These are phyloP conservation scores for Plusia festucae DNA, from an alignment of 2,888 invertebrate species.

Conservation along the genomic window DNA sequence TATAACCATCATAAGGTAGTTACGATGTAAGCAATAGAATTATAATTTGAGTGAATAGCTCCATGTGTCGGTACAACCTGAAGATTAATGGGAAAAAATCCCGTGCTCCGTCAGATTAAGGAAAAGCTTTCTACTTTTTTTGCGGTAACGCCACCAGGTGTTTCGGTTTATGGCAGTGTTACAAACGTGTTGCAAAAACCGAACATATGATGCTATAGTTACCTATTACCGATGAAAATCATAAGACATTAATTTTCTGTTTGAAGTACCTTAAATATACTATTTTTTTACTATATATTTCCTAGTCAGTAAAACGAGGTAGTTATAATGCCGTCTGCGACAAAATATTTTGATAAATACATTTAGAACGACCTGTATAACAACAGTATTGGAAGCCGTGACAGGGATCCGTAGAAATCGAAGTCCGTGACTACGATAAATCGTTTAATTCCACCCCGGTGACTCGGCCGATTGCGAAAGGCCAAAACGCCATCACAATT, in stretches of 20 bases:
- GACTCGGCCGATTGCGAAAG: constrained; percentile 83
- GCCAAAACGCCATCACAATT: constrained; percentile 80
- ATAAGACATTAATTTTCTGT: neutral
- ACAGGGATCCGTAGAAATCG: constrained; percentile 77
- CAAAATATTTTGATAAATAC: constrained; percentile 62
- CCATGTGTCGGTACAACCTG: constrained; percentile 29
- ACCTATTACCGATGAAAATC: neutral
- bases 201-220: neutral
- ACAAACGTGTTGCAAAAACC: neutral
- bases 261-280: neutral
- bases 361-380: constrained; percentile 64
- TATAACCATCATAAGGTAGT: constrained; percentile 65
- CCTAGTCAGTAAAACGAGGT: neutral
- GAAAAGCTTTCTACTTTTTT: constrained; percentile 31
- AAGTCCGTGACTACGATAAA: constrained; percentile 84
- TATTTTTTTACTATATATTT: too few relatives aligned
- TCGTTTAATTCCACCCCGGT: constrained; percentile 86
- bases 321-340: constrained; percentile 11
- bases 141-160: constrained; percentile 17
- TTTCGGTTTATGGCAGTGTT: constrained; percentile 3
- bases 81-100: constrained; percentile 39
- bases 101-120: constrained; percentile 29
- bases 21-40: constrained; percentile 50
- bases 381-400: constrained; percentile 75
- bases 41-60: constrained; percentile 48